Base-by-base conservation (phyloP, 2,113 vertebrate genomes). In the Nothoprocta perdicaria region DNA sequence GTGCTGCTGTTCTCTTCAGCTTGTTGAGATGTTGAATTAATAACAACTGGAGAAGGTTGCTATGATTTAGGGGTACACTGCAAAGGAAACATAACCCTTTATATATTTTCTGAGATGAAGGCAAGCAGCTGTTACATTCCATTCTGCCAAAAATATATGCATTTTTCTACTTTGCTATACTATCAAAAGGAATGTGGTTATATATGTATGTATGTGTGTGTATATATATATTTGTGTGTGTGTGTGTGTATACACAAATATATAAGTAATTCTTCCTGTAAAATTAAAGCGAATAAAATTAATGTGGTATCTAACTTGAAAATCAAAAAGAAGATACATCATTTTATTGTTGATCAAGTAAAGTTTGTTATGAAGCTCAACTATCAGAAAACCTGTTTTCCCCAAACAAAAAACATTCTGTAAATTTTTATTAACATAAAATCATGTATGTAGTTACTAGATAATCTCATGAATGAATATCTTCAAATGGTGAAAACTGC, bases 1-100 rank as follows among this genome's bases (percentile, higher is more conserved):
- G 97, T 83, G 89, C 85, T 58, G 83, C 96, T 55, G 40, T 98
- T 98, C 97, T 98, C 97, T 98, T 97, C 97, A 97, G 96, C 95
- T 98, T 97, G 96, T 95, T 93, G 93, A 92, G 84, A 96, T 94
- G 97, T 96, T 88, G 50, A 97, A 96, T 96, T 95, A 97, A 95
- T 67, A 88, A 95, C 96, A 82, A 96, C 87, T 95, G 95, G 97
- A 97, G 96, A 97, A 96, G 94, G 96, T 94, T 96, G 87, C 94
- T 94, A 86, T 95, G 95, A 96, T 95, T 96, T 84, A 83, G 91
- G 46, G 75, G 95, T 94, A 96, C 96, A 97, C 97, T 91, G 95
- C 95, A 97, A 96, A 96, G 74, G 72, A 83, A 93, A 82, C 88
- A 86, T 95, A 96, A 95, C 93, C 97, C 85, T 72, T 86, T 82